phyloP scores from a whole-genome alignment of 2,113 vertebrate species.

The Helogale parvula region DNA sequence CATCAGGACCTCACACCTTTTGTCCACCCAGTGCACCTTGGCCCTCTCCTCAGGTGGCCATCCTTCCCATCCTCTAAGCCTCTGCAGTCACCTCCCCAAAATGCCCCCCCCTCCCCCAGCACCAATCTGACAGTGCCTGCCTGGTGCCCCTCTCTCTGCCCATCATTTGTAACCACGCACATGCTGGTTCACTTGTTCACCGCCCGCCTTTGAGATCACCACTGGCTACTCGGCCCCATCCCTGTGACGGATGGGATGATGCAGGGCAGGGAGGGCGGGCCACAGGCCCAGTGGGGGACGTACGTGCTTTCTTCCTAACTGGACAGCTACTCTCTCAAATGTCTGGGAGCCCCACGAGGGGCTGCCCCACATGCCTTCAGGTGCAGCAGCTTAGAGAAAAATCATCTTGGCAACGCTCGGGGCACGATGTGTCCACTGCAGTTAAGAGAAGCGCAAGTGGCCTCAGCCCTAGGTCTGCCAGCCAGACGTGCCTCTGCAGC shows the following conservation, averaged over 20 bases:
- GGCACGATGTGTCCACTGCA: not conserved
- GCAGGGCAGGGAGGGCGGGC: not conserved
- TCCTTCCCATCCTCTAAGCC: not conserved
- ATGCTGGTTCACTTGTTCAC: not conserved
- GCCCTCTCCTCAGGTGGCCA: not conserved
- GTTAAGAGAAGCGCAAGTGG: not conserved
- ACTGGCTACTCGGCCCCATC: not conserved
- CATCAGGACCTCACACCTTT: not conserved
- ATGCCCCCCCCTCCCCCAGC: not conserved
- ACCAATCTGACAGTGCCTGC: rapidly evolving
- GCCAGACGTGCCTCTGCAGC: rapidly evolving
- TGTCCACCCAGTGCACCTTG: not conserved
- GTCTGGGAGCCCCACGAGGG: not conserved
- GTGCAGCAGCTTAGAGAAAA: not conserved
- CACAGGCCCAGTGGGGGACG: not conserved
- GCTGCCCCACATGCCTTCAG: not conserved
- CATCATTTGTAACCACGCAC: rapidly evolving
- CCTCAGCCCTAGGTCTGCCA: not conserved
- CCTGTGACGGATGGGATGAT: rapidly evolving
- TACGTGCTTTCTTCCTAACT: not conserved
- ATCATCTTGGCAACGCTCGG: not conserved
- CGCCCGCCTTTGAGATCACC: not conserved
- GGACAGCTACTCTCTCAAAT: not conserved
- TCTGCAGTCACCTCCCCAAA: not conserved
- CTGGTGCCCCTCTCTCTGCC: not conserved